Base-by-base conservation (phyloP, 2,888 invertebrate genomes). In the Acrobasis repandana region DNA sequence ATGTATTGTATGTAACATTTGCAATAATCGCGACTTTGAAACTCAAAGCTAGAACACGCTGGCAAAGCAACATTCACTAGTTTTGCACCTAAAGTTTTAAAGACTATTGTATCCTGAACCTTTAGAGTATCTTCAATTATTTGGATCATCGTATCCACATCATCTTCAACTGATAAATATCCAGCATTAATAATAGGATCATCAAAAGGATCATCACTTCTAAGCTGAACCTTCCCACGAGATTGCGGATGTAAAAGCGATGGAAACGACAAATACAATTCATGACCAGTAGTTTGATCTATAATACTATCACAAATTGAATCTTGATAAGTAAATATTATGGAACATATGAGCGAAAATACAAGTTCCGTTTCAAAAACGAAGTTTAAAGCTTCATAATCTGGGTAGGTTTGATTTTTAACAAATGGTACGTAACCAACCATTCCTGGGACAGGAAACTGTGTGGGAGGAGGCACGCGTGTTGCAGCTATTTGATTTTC, bases 111-210 rank as follows among this genome's bases (percentile, higher is more conserved):
- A 9, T 85, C 65, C 0, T 83, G 67, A 15, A 94, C 63, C 18
- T 72, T 70, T 9, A 80, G 63, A 11, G 72, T 71, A 16, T 82
- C 74, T 63, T 82, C 73, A 0, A 93, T 67, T 1, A 83, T 90
- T 43, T 77, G 72, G 0, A 83, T 71, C 48, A 92, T 69, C 0
- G 82, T 86, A 1, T 87, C 76, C 0, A 92, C 68, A 72, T 95
- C 95, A n/a, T 83, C 72, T 10, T 84, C 77, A 5, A 93, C 85
- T 0, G 85, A 79, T 43, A 95, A 85, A 72, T 94, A 95, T 63
- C 94, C 94, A 0, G 94, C 85, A 61, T 93, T 84, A 46, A 96
- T 93, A 38, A 90, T 67, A 0, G 95, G 95, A 38, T 88, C 81
- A 6, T 93, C 92, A 4, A 75, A 69, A 0, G 94, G 94, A 72